Evolutionary conservation across 2,888 invertebrate species (phyloP).

Genomic region (Sphaerophoria taeniata): DNA sequence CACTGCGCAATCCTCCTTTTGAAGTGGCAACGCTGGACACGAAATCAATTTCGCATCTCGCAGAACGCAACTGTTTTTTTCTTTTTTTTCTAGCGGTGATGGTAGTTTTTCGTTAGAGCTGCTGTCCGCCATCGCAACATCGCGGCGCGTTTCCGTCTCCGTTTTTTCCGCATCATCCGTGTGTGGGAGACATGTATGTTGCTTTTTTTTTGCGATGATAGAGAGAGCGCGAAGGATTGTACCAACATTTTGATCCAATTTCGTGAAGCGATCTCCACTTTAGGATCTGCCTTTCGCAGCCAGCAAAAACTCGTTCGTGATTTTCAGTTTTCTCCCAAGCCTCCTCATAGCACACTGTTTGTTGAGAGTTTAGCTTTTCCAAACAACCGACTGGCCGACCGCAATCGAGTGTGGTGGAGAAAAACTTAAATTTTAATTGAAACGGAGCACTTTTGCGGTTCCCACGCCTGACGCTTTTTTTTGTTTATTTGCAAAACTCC

Average conservation of each 20-base stretch:
- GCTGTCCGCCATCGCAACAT: constrained; percentile 29
- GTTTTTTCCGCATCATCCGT: constrained; percentile 8
- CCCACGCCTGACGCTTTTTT: constrained; percentile 65
- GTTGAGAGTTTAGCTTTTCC: neutral
- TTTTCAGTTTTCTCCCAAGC: constrained; percentile 66
- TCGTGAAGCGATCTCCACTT: constrained; percentile 69
- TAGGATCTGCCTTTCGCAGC: constrained; percentile 55
- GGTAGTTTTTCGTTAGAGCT: neutral
- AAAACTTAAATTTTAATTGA: constrained; percentile 74
- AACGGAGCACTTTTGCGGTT: constrained; percentile 73
- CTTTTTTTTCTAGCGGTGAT: constrained; percentile 25
- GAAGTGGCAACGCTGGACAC: no score
- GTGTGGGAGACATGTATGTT: constrained; percentile 63
- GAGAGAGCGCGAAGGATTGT: constrained; percentile 21
- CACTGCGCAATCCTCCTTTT: no score
- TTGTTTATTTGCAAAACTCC: neutral
- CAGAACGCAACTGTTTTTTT: constrained; percentile 56
- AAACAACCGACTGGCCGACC: neutral
- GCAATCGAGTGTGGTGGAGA: constrained; percentile 32
- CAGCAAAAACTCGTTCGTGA: constrained; percentile 69
- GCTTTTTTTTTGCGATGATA: constrained; percentile 28
- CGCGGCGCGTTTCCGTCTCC: constrained; percentile 46
- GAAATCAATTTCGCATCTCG: constrained; percentile 71
- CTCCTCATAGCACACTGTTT: constrained; percentile 14
- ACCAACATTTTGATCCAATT: constrained; percentile 65